Percentiles rank a stretch among this genome's conserved stretches.
Evolutionary conservation across 53 echinoderm and acorn worm genomes (phyloP).

Genomic region (Astropecten irregularis): DNA sequence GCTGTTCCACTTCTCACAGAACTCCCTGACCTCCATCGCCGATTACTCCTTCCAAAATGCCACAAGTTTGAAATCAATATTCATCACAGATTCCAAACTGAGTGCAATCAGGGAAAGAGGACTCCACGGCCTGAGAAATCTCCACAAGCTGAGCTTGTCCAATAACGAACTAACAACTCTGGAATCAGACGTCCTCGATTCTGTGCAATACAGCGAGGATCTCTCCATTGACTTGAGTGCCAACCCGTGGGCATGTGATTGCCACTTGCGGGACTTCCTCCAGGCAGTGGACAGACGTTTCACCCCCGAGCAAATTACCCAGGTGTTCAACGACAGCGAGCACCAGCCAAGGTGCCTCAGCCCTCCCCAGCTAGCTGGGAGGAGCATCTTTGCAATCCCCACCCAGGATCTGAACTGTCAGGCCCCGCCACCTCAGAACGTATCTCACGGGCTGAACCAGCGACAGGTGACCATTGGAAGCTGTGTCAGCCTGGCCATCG

Average conservation of each 20-base stretch:
- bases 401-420: conserved; percentile 34
- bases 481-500: conserved; percentile 17
- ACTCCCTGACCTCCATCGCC: conserved; percentile 41
- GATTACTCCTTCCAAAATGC: conserved; percentile 44
- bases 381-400: conserved; percentile 41
- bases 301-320: background rate
- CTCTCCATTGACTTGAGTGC: conserved; percentile 36
- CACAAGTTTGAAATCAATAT: background rate
- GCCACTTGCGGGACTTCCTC: conserved; percentile 43
- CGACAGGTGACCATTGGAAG: conserved; percentile 18
- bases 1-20: conserved; percentile 51
- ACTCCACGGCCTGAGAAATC: conserved; percentile 18
- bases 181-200: background rate
- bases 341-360: conserved; percentile 37
- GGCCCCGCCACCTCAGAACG: conserved; percentile 5
- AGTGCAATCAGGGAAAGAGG: conserved; percentile 10
- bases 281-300: background rate
- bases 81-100: conserved; percentile 42
- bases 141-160: conserved; percentile 56
- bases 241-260: conserved; percentile 75
- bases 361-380: conserved; percentile 21
- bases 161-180: conserved; percentile 48
- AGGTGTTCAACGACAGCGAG: conserved; percentile 38
- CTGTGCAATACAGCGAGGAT: background rate
- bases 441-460: conserved; percentile 5